phyloP scores from a whole-genome alignment of 2,113 vertebrate genomes.

The Hemibagrus wyckioides region DNA sequence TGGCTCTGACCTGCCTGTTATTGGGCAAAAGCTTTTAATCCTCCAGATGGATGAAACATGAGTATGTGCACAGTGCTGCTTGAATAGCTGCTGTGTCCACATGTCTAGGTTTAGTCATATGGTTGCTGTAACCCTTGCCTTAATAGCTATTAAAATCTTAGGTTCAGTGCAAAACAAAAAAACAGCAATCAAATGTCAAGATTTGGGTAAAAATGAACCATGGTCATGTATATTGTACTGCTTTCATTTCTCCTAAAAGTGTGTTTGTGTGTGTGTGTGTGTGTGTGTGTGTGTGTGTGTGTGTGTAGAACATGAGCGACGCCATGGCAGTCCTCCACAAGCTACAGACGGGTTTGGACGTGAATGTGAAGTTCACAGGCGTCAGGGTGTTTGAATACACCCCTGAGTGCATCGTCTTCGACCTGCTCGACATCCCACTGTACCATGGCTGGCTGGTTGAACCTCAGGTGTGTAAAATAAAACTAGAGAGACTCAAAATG shows the following conservation, averaged over 20 bases:
- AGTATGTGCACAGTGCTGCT: not conserved
- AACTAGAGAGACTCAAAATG: not conserved
- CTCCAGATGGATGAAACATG: not conserved
- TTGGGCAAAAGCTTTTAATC: not conserved
- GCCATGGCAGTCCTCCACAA: conserved; percentile 98
- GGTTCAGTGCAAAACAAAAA: not conserved
- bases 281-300: conserved; percentile 12
- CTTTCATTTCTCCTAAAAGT: not conserved
- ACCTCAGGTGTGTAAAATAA: conserved; percentile 82
- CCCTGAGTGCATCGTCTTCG: conserved; percentile 98
- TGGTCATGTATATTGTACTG: not conserved
- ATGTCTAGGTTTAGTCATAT: not conserved
- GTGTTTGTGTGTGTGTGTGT: conserved; percentile 16
- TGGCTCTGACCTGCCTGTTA: not conserved
- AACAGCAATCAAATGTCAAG: not conserved
- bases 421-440: conserved; percentile 96
- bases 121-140: not conserved
- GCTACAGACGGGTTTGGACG: conserved; percentile 95
- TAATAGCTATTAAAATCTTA: not conserved
- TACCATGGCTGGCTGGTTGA: conserved; percentile 99
- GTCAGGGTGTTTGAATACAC: conserved; percentile 97
- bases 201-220: not conserved
- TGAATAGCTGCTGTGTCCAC: not conserved
- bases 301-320: conserved; percentile 93
- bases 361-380: conserved; percentile 96